Conservation (phyloP, 2,888 invertebrate genomes). For the Heliconius hortense region DNA sequence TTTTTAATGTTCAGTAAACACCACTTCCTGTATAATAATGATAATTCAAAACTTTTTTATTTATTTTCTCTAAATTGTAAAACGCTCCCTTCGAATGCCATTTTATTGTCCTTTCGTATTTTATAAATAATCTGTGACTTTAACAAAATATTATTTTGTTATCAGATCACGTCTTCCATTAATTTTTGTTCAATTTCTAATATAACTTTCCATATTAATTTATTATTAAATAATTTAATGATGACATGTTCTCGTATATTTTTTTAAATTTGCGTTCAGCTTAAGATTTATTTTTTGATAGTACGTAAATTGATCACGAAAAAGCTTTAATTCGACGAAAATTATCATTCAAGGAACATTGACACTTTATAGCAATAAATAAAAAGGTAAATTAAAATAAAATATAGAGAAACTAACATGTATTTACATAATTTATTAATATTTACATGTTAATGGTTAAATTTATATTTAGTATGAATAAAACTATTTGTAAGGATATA, state of each 20-base stretch:
- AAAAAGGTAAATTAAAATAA: background rate
- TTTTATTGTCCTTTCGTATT: background rate
- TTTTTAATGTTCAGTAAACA: background rate
- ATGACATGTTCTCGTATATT: background rate
- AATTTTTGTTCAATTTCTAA: background rate
- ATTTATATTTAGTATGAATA: slow-evolving; percentile 2
- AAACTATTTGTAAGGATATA: background rate
- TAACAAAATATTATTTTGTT: background rate
- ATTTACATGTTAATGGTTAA: slow-evolving; percentile 1
- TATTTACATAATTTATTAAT: background rate
- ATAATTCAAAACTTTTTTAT: background rate
- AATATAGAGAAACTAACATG: background rate
- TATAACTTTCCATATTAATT: too few relatives aligned
- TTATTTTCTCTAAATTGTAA: background rate
- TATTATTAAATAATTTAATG: too few relatives aligned
- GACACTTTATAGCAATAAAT: slow-evolving; percentile 1
- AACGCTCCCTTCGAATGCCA: background rate
- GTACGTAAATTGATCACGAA: background rate
- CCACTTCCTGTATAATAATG: background rate
- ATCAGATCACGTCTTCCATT: background rate
- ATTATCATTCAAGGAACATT: background rate
- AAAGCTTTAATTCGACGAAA: background rate
- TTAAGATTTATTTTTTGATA: background rate
- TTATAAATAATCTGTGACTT: too few relatives aligned
- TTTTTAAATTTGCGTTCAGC: background rate